A percentile compares a stretch with the other conserved stretches of the same genome.
These are phyloP conservation scores for Eilema caniola DNA, from an alignment of 2,888 invertebrate genomes.

Conservation along the genomic window DNA sequence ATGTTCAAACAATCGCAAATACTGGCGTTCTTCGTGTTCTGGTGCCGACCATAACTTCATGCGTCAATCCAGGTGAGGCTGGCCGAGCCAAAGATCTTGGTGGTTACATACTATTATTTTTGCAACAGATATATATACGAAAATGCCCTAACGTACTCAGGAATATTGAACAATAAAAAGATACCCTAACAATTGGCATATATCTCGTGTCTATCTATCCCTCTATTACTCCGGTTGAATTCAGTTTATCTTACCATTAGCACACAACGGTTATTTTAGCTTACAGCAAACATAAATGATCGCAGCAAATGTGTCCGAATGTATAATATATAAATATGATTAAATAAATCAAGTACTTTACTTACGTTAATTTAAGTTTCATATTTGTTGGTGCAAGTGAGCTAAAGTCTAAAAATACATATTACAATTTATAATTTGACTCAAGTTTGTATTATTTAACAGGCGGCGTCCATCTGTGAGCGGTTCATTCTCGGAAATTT, in stretches of 20 bases:
- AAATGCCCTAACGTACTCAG: too few species aligned
- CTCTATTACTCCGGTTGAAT: too few species aligned
- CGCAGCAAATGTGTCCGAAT: neutral
- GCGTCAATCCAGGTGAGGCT: too few species aligned
- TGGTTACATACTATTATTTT: too few species aligned
- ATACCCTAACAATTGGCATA: too few species aligned
- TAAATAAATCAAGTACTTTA: neutral
- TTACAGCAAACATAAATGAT: neutral
- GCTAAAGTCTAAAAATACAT: constrained; percentile 23
- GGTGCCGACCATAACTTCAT: too few species aligned
- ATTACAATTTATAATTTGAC: constrained; percentile 21
- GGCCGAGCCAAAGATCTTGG: too few species aligned
- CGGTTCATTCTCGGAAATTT: constrained; percentile 42
- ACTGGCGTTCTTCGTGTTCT: too few species aligned
- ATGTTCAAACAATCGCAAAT: too few species aligned
- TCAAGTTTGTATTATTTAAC: constrained; percentile 19
- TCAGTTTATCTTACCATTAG: neutral
- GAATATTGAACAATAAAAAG: too few species aligned
- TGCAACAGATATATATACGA: too few species aligned
- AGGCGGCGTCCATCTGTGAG: constrained; percentile 37
- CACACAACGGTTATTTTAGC: neutral
- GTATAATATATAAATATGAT: constrained; percentile 1
- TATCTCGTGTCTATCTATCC: too few species aligned
- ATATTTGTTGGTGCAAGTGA: constrained; percentile 2
- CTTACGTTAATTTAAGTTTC: neutral